phyloP scores from a whole-genome alignment of 2,888 invertebrate genomes.

The Julus scanicus region DNA sequence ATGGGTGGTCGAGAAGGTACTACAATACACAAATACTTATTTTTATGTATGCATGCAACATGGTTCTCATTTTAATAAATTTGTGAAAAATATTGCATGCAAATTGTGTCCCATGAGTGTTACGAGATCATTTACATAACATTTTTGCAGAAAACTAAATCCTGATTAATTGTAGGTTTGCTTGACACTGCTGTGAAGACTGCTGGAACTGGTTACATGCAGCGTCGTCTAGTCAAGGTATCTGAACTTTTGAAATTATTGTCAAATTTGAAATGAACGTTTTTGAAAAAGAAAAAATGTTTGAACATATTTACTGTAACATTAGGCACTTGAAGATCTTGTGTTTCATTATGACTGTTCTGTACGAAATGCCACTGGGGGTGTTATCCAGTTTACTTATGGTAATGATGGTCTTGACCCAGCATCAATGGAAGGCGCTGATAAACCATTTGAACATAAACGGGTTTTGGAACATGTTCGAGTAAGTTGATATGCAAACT shows the following conservation, averaged over 20 bases:
- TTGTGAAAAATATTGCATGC: no score
- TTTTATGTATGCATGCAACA: background rate
- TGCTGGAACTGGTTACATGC: constrained; percentile 99
- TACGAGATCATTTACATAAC: no score
- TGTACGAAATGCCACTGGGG: constrained; percentile 90
- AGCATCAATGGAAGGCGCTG: constrained; percentile 91
- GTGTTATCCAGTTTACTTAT: constrained; percentile 92
- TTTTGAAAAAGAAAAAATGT: background rate
- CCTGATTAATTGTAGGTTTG: constrained; percentile 72
- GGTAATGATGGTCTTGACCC: constrained; percentile 97
- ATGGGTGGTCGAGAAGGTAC: constrained; percentile 92
- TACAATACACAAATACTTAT: background rate
- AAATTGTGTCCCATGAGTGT: no score
- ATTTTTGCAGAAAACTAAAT: background rate
- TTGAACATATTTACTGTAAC: background rate
- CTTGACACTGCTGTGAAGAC: constrained; percentile 99
- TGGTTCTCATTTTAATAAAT: background rate
- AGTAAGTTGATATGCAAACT: constrained; percentile 60
- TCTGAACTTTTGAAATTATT: background rate
- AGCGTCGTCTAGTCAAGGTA: constrained; percentile 93
- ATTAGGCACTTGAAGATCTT: constrained; percentile 90
- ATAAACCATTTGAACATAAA: constrained; percentile 87
- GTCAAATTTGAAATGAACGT: background rate
- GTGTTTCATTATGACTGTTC: constrained; percentile 96
- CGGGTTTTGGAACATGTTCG: constrained; percentile 83